A percentile compares a stretch with the other conserved stretches of the same genome.
Evolutionary conservation across 2,888 invertebrate genomes (phyloP).

Genomic region (Perdita meconis): DNA sequence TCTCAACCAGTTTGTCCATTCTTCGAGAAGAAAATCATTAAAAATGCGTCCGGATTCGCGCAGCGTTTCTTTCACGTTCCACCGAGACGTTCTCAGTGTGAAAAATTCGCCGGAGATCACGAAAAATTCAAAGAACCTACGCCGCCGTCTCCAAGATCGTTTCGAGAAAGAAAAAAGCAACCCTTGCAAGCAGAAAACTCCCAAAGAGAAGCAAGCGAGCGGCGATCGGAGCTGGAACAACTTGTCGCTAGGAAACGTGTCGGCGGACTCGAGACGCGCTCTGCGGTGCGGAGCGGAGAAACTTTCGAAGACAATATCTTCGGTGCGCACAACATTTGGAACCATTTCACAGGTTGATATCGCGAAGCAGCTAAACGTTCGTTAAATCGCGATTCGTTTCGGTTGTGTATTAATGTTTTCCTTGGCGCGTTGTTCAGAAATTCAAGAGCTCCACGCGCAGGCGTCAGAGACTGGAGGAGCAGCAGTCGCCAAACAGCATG

Average conservation of each 20-base stretch:
- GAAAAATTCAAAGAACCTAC: conserved; percentile 73
- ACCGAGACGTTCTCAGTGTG: conserved; percentile 77
- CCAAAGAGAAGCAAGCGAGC: conserved; percentile 65
- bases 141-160: conserved; percentile 81
- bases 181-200: conserved; percentile 61
- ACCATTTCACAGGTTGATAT: conserved; percentile 88
- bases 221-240: conserved; percentile 80
- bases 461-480: conserved; percentile 85
- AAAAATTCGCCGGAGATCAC: conserved; percentile 72
- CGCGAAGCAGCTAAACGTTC: background rate
- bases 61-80: conserved; percentile 82
- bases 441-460: conserved; percentile 86
- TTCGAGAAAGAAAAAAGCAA: conserved; percentile 78
- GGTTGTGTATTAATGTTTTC: background rate
- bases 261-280: conserved; percentile 88
- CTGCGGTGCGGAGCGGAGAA: conserved; percentile 89
- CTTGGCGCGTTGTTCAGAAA: conserved; percentile 81
- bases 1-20: no score
- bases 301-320: conserved; percentile 88
- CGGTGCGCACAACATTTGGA: conserved; percentile 88
- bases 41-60: conserved; percentile 83
- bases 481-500: conserved; percentile 83
- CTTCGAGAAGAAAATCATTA: no score
- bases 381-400: background rate
- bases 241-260: conserved; percentile 79